Percentiles rank a stretch among this genome's conserved stretches.
Evolutionary conservation across 2,888 invertebrate species (phyloP).

Genomic region (Amblyteles armatorius): DNA sequence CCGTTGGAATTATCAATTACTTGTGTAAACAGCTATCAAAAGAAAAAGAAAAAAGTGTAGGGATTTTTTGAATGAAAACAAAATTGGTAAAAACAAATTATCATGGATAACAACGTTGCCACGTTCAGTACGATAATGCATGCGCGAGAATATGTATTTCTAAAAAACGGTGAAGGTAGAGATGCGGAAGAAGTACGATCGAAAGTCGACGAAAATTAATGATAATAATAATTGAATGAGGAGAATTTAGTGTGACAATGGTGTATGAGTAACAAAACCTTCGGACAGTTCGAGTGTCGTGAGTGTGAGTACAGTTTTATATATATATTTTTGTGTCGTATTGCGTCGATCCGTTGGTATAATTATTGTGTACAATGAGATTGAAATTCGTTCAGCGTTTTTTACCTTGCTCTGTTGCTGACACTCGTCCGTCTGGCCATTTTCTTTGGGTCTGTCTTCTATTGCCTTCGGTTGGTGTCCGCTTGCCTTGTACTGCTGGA

Average conservation of each 20-base stretch:
- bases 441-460: slow-evolving; percentile 91
- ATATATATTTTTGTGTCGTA: slow-evolving; percentile 17
- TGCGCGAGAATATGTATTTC: slow-evolving; percentile 18
- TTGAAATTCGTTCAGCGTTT: slow-evolving; percentile 13
- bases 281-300: slow-evolving; percentile 49
- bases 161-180: neutral
- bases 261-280: slow-evolving; percentile 51
- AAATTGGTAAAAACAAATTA: neutral
- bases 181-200: slow-evolving; percentile 23
- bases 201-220: too few species aligned
- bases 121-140: slow-evolving; percentile 25
- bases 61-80: neutral
- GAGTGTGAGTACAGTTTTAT: slow-evolving; percentile 39
- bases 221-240: neutral
- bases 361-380: slow-evolving; percentile 26
- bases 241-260: slow-evolving; percentile 35
- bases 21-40: neutral
- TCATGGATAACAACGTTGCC: slow-evolving; percentile 12
- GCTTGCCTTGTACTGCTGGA: slow-evolving; percentile 93
- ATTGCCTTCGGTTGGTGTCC: slow-evolving; percentile 87
- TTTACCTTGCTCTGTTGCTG: slow-evolving; percentile 86
- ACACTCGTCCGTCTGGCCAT: slow-evolving; percentile 90
- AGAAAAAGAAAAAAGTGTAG: neutral
- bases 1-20: neutral
- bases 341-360: slow-evolving; percentile 2